Conservation (phyloP, 2,113 vertebrate species). For the Damaliscus lunatus region DNA sequence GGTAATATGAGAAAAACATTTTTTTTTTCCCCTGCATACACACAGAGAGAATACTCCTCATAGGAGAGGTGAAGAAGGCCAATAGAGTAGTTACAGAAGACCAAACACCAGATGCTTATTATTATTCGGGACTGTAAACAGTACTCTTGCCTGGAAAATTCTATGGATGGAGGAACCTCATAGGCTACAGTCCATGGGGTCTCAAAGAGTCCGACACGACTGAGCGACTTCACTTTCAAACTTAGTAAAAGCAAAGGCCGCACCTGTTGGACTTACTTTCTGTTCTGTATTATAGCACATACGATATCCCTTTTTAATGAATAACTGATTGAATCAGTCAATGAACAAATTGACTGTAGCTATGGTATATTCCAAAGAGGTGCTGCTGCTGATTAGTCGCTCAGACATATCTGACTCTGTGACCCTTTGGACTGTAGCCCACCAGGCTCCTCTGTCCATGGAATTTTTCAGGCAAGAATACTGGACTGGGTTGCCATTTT, state of each 20-base stretch:
- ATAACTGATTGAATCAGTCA: neutral
- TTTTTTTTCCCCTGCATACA: neutral
- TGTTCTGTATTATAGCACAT: neutral
- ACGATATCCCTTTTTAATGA: neutral
- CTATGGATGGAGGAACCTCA: neutral
- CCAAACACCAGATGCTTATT: neutral
- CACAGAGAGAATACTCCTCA: neutral
- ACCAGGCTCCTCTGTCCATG: neutral
- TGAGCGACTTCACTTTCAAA: neutral
- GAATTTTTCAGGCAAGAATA: neutral
- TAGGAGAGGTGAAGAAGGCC: neutral
- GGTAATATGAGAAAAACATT: neutral
- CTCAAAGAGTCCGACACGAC: accelerated
- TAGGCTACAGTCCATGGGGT: neutral
- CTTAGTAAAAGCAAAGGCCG: neutral
- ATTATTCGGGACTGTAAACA: neutral
- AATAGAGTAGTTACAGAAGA: neutral
- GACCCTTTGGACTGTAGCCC: no score
- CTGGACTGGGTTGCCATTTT: neutral
- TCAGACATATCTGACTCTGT: no score
- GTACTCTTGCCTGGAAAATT: neutral
- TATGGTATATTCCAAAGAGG: neutral
- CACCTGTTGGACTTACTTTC: neutral
- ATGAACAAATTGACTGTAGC: neutral
- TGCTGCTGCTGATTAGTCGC: no score